Base-by-base conservation (phyloP, 2,113 vertebrate species). In the Entelurus aequoreus region DNA sequence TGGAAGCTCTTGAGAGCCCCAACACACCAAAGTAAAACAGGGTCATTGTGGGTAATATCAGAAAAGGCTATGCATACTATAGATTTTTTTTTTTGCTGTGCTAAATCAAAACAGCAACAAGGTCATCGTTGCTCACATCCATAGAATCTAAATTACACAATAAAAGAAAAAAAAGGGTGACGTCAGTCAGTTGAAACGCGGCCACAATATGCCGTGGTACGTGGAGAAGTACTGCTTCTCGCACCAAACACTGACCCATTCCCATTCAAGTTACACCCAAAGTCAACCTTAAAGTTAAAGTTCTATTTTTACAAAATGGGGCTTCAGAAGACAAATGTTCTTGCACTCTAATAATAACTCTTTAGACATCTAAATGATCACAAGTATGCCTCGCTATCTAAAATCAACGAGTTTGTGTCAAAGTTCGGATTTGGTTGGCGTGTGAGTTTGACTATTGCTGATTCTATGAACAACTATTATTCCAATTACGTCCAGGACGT, bases 31-130 rank as follows among this genome's bases (percentile, higher is more conserved):
- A 19, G 6, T n/a, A 21, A 57, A 57, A 57, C 40, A 38, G 13
- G 36, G 38, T 57, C 55, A 44, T 28, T 28, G 4, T 44, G 6
- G 40, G 44, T 57, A 57, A 8, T 44, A 21, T 44, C 19, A 46
- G 55, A 21, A 57, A 57, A 57, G 55, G 40, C 55, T 46, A 57
- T 16, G 44, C n/a, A 44, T 57, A 13, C 6, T 44, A 38, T 57
- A 57, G 9, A 28, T 28, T 28, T 19, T 21, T 57, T 12, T 8
- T 57, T 57, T 56, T 56, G 14, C 15, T 44, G 55, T 57, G 55
- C 55, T 57, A 46, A 21, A 38, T 42, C 54, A 56, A 42, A 56
- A 19, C 37, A 57, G 40, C 40, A 44, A 21, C 19, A 12, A 46
- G 55, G 44, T 44, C 55, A 57, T 44, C 46, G 3, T 42, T 19